Evolutionary conservation across 2,113 vertebrate species (phyloP).

Genomic region (Maccullochella peelii): DNA sequence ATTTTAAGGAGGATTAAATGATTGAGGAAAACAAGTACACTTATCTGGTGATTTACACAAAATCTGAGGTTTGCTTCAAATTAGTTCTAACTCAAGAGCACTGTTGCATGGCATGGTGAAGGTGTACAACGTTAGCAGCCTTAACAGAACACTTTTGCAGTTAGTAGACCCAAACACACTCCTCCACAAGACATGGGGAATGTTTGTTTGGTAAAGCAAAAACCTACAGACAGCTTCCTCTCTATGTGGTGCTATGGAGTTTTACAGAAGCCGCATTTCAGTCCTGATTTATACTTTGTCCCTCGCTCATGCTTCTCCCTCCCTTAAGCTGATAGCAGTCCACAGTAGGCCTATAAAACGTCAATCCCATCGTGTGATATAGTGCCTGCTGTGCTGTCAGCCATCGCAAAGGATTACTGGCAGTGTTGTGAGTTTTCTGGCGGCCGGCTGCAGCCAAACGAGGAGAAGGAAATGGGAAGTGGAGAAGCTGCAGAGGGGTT

Average conservation of each 20-base stretch:
- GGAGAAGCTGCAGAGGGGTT: slow-evolving; percentile 36
- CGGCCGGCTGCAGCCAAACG: slow-evolving; percentile 30
- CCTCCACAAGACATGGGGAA: slow-evolving; percentile 29
- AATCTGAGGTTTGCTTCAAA: slow-evolving; percentile 37
- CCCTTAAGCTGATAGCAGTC: slow-evolving; percentile 43
- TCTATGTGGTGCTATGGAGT: slow-evolving; percentile 24
- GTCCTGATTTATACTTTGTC: slow-evolving; percentile 55
- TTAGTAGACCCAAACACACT: slow-evolving; percentile 10
- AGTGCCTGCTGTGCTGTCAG: slow-evolving; percentile 66
- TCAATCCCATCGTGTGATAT: slow-evolving; percentile 55
- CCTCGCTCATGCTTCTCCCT: slow-evolving; percentile 24
- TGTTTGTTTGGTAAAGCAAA: slow-evolving; percentile 45
- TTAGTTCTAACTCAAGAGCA: slow-evolving; percentile 16
- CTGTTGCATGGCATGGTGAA: not conserved
- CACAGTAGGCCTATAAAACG: slow-evolving; percentile 64
- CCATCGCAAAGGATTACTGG: slow-evolving; percentile 66
- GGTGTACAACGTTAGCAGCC: not conserved
- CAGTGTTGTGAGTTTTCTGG: slow-evolving; percentile 56
- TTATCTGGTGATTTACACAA: slow-evolving; percentile 27
- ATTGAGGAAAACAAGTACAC: slow-evolving; percentile 46
- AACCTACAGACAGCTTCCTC: slow-evolving; percentile 27
- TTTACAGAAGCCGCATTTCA: slow-evolving; percentile 59
- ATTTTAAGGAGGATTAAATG: slow-evolving; percentile 58
- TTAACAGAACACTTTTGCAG: slow-evolving; percentile 2
- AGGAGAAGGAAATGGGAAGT: slow-evolving; percentile 47